Percentiles rank a stretch among this genome's conserved stretches.
Evolutionary conservation across 2,113 vertebrate genomes (phyloP).

Genomic region (Ahaetulla prasina): DNA sequence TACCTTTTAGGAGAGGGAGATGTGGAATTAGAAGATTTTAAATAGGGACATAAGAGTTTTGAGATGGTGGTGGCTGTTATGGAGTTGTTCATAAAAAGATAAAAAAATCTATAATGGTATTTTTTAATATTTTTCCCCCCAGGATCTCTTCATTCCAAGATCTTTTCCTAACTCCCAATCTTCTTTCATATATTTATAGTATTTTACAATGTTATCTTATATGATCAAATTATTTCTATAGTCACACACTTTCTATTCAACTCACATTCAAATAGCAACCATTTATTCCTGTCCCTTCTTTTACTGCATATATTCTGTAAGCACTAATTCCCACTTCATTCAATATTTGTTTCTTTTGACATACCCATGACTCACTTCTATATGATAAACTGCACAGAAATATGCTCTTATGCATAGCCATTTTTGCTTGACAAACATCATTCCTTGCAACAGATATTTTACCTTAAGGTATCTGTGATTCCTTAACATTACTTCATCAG

Average conservation of each 20-base stretch:
- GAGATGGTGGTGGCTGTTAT: background rate
- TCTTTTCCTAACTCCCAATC: background rate
- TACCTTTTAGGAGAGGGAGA: background rate
- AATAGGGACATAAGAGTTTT: background rate
- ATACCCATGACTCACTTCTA: background rate
- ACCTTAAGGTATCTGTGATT: background rate
- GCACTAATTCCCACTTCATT: background rate
- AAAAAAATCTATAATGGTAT: background rate
- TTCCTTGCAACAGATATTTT: background rate
- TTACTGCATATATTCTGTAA: background rate
- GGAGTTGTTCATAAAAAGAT: background rate
- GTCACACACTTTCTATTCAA: background rate
- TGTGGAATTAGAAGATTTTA: background rate
- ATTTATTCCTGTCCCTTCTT: background rate
- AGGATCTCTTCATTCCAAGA: background rate
- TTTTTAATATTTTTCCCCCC: background rate
- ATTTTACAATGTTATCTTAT: background rate
- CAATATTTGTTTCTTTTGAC: background rate
- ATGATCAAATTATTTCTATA: background rate
- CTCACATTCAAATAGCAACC: background rate
- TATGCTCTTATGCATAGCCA: background rate
- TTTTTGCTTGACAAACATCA: background rate
- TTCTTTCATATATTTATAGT: background rate
- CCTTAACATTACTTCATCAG: background rate
- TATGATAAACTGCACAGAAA: background rate